A percentile compares a stretch with the other conserved stretches of the same genome.
Evolutionary conservation across 2,113 vertebrate genomes (phyloP).

Genomic region (Laticauda laticaudata): DNA sequence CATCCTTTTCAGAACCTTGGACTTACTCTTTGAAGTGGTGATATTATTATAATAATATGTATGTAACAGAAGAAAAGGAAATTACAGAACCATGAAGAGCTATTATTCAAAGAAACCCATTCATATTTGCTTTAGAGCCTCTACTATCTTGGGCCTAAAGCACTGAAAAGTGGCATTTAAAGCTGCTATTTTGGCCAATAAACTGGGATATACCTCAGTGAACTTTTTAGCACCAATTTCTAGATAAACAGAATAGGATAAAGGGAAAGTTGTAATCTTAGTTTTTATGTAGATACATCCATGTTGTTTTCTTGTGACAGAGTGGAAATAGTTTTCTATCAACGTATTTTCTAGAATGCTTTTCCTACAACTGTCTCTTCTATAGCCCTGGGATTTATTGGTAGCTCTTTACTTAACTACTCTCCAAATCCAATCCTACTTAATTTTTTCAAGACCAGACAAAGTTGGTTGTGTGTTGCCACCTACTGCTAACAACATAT

Average conservation of each 20-base stretch:
- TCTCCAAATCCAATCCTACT: background rate
- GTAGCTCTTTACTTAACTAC: background rate
- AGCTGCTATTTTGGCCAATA: background rate
- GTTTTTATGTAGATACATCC: background rate
- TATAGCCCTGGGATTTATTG: background rate
- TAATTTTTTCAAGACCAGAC: background rate
- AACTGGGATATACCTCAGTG: background rate
- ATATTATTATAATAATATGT: background rate
- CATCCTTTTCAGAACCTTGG: background rate
- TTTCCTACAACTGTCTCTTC: background rate
- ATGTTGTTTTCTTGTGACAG: background rate
- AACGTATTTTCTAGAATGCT: background rate
- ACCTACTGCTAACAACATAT: background rate
- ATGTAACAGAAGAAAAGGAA: background rate
- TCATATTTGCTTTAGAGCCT: background rate
- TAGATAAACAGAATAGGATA: background rate
- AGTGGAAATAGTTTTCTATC: background rate
- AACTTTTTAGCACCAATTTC: background rate
- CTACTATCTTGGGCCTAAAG: background rate
- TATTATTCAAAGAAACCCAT: background rate
- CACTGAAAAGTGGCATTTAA: background rate
- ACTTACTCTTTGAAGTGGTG: background rate
- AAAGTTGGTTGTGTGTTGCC: background rate
- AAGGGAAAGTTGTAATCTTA: background rate
- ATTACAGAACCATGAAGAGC: too few relatives aligned